These are phyloP conservation scores for Myotis lucifugus DNA, from an alignment of 2,113 vertebrate species.

Conservation along the genomic window DNA sequence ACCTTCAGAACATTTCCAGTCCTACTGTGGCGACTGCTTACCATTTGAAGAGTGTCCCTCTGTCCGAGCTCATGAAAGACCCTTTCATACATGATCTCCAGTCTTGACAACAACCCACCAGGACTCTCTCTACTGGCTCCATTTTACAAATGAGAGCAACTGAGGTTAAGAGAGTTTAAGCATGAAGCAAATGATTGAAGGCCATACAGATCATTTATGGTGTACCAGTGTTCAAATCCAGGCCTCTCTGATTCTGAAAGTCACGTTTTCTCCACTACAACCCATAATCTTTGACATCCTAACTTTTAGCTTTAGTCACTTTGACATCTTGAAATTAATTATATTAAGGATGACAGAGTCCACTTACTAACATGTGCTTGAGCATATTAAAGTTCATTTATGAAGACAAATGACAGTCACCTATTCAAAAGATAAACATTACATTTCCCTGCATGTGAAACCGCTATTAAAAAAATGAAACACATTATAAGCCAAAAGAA, in stretches of 20 bases:
- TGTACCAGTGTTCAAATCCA: not conserved
- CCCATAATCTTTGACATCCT: not conserved
- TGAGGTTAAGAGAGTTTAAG: not conserved
- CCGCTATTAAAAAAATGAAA: not conserved
- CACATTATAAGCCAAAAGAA: slow-evolving; percentile 46
- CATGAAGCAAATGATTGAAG: not conserved
- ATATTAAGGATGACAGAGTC: not conserved
- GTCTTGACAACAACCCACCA: not conserved
- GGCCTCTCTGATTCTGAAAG: not conserved
- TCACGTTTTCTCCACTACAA: not conserved
- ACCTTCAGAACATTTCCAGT: not conserved
- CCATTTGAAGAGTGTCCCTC: not conserved
- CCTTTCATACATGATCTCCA: not conserved
- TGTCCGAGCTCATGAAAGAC: not conserved
- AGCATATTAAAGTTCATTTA: slow-evolving; percentile 8
- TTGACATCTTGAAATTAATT: slow-evolving; percentile 13
- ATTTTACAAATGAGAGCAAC: slow-evolving; percentile 9
- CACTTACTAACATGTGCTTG: not conserved
- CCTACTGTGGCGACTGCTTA: not conserved
- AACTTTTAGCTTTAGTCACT: slow-evolving; percentile 27
- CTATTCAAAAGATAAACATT: slow-evolving; percentile 51
- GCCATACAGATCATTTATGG: not conserved
- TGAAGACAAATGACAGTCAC: not conserved
- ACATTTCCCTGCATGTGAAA: slow-evolving; percentile 22
- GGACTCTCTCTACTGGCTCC: not conserved